A percentile compares a stretch with the other conserved stretches of the same genome.
These are phyloP conservation scores for Mesocentrotus franciscanus DNA, from an alignment of 53 echinoderm and acorn worm species.

Conservation along the genomic window DNA sequence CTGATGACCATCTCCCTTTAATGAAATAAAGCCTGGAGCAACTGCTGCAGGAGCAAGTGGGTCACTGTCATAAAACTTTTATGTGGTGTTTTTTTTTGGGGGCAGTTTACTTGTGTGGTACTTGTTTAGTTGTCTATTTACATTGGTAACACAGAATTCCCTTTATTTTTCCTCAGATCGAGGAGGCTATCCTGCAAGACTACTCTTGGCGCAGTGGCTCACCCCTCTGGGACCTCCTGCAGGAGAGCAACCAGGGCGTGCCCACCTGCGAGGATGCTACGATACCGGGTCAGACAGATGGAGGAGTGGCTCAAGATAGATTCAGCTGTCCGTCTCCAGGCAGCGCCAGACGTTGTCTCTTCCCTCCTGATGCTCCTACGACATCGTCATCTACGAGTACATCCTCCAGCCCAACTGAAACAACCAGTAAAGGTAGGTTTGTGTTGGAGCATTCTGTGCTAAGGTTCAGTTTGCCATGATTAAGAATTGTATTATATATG, in stretches of 20 bases:
- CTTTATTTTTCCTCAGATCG: slow-evolving; percentile 70
- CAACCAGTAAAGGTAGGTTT: neutral
- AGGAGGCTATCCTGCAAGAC: slow-evolving; percentile 91
- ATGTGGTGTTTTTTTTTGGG: too few relatives aligned
- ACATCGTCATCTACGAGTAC: slow-evolving; percentile 44
- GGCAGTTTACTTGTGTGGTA: neutral
- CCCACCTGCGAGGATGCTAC: slow-evolving; percentile 94
- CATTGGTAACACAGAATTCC: neutral
- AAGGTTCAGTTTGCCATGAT: too few relatives aligned
- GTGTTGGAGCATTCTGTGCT: neutral
- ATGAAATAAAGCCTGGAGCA: too few relatives aligned
- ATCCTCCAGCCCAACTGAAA: neutral
- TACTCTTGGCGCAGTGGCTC: slow-evolving; percentile 87
- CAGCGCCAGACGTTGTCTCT: slow-evolving; percentile 85
- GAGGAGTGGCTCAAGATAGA: slow-evolving; percentile 73
- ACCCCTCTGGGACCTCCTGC: slow-evolving; percentile 88
- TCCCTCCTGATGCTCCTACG: slow-evolving; percentile 62
- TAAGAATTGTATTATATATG: too few relatives aligned
- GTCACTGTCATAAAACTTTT: too few relatives aligned
- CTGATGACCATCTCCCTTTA: too few relatives aligned
- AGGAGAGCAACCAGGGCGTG: slow-evolving; percentile 73
- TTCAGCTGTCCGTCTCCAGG: slow-evolving; percentile 96
- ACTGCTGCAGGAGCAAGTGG: too few relatives aligned
- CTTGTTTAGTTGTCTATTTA: neutral
- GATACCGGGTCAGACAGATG: slow-evolving; percentile 74